A percentile compares a stretch with the other conserved stretches of the same genome.
Evolutionary conservation across 2,888 invertebrate genomes (phyloP).

Genomic region (Pomacea canaliculata): DNA sequence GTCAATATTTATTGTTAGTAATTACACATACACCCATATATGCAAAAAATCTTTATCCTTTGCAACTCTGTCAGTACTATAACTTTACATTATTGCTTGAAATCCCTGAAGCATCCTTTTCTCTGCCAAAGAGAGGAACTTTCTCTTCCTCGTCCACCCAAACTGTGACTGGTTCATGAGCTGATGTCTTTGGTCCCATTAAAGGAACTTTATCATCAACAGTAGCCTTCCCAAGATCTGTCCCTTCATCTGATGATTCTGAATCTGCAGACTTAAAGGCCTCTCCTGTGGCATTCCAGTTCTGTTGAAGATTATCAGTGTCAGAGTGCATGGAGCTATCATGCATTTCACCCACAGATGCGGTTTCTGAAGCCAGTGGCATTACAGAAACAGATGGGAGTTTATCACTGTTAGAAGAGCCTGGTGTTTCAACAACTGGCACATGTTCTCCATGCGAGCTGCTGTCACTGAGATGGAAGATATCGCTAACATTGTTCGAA

Average conservation of each 20-base stretch:
- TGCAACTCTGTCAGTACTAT: not conserved
- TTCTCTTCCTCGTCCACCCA: conserved; percentile 10
- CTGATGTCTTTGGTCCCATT: conserved; percentile 4
- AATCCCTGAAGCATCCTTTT: not conserved
- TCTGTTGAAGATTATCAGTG: too few species aligned
- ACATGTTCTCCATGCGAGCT: not conserved
- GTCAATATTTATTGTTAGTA: too few species aligned
- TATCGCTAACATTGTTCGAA: not conserved
- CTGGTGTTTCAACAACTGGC: not conserved
- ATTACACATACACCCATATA: too few species aligned
- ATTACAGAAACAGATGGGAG: too few species aligned
- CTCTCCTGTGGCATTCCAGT: too few species aligned
- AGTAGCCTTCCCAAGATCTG: not conserved
- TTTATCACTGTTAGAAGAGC: too few species aligned
- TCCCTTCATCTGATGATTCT: conserved; percentile 6
- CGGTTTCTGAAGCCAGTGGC: too few species aligned
- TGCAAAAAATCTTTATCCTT: not conserved
- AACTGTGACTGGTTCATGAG: not conserved
- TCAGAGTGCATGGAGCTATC: too few species aligned
- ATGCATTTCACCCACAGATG: too few species aligned
- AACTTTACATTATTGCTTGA: not conserved
- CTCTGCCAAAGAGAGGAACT: conserved; percentile 1
- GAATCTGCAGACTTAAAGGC: not conserved
- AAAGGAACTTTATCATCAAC: conserved; percentile 12
- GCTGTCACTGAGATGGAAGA: not conserved